Conservation (phyloP, 2,888 invertebrate species). For the Antheraea assamensis region DNA sequence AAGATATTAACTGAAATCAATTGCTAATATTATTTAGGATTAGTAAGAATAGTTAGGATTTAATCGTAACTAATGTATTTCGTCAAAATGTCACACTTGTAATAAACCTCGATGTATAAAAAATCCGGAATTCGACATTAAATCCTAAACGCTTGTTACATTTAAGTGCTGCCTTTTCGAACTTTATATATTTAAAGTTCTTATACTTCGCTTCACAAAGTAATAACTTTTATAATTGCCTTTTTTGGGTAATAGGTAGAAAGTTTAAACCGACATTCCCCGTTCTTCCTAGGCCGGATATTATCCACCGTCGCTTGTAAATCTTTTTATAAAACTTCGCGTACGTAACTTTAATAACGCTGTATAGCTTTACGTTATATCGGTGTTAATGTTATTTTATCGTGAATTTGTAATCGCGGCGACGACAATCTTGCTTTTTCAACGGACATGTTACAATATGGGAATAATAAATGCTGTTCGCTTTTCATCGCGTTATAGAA, state of each 20-base stretch:
- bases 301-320: not conserved
- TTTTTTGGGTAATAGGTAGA: not conserved
- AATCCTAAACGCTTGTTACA: not conserved
- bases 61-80: too few relatives aligned
- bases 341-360: not conserved
- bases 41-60: too few relatives aligned
- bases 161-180: not conserved
- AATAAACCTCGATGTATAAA: not conserved
- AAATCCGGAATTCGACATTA: not conserved
- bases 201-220: not conserved
- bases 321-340: not conserved
- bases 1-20: too few relatives aligned
- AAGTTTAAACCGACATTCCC: not conserved
- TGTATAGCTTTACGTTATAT: not conserved
- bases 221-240: not conserved
- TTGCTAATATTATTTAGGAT: too few relatives aligned
- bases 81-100: not conserved
- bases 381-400: not conserved
- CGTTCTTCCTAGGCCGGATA: not conserved
- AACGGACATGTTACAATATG: not conserved
- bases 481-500: not conserved
- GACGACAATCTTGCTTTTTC: not conserved
- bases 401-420: too few relatives aligned
- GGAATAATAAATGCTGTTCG: not conserved
- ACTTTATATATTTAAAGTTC: constrained; percentile 5